Evolutionary conservation across 2,113 vertebrate species (phyloP).

Genomic region (Meleagris gallopavo): DNA sequence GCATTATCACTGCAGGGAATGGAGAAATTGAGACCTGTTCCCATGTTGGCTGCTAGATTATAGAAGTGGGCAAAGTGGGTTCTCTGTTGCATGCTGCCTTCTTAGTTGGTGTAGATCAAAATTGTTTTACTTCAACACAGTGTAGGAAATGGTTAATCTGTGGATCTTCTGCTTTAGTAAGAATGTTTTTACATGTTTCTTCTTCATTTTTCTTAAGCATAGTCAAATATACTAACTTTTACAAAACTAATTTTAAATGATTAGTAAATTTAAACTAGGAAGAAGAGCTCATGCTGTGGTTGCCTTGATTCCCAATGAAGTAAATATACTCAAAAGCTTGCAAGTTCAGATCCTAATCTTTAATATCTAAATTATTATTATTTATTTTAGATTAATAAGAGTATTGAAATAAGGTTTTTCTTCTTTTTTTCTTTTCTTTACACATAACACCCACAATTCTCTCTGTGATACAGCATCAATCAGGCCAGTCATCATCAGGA

Average conservation of each 20-base stretch:
- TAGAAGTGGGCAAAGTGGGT: neutral
- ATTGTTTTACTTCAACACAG: neutral
- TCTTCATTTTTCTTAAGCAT: neutral
- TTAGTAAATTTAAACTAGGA: neutral
- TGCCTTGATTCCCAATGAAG: neutral
- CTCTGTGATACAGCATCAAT: neutral
- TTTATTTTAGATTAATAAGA: neutral
- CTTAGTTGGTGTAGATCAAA: neutral
- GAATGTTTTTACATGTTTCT: neutral
- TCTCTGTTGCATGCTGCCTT: neutral
- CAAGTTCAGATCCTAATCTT: neutral
- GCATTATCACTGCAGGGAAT: neutral
- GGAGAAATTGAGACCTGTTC: neutral
- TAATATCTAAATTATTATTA: neutral
- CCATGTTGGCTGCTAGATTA: neutral
- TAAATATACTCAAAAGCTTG: neutral
- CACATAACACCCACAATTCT: neutral
- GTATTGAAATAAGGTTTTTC: neutral
- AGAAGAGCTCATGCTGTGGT: neutral
- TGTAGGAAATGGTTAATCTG: neutral
- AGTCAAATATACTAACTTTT: neutral
- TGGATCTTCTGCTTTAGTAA: neutral
- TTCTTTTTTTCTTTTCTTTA: neutral
- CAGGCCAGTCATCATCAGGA: neutral
- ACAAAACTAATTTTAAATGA: neutral